A percentile compares a stretch with the other conserved stretches of the same genome.
Evolutionary conservation across 2,113 vertebrate species (phyloP).

Genomic region (Pionites leucogaster): DNA sequence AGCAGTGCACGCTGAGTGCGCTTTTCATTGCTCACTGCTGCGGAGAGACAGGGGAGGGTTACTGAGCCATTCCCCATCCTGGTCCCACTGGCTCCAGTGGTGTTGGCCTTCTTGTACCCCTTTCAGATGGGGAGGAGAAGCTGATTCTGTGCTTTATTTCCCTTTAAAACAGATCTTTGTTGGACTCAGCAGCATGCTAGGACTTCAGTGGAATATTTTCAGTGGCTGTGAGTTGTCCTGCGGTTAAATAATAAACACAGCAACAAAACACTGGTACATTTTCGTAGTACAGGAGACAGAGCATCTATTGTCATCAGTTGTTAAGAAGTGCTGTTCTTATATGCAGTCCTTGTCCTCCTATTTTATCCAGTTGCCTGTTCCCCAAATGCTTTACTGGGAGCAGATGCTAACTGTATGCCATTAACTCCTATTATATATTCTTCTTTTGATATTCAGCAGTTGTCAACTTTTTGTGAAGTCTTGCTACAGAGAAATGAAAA

Average conservation of each 20-base stretch:
- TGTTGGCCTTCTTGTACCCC: neutral
- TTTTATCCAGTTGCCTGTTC: neutral
- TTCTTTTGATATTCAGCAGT: neutral
- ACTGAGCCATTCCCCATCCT: neutral
- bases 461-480: neutral
- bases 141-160: neutral
- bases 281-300: neutral
- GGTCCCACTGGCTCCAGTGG: neutral
- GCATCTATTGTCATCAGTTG: neutral
- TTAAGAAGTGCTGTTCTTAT: neutral
- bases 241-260: neutral
- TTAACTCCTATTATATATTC: neutral
- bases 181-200: neutral
- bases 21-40: neutral
- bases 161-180: neutral
- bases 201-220: neutral
- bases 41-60: neutral
- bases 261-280: neutral
- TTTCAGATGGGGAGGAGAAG: neutral
- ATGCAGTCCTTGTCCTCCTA: rapidly evolving
- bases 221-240: neutral
- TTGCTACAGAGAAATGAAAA: neutral
- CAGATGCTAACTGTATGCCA: neutral
- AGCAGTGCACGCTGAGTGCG: neutral
- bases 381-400: neutral